phyloP scores from a whole-genome alignment of 2,113 vertebrate genomes.

The Takifugu flavidus region DNA sequence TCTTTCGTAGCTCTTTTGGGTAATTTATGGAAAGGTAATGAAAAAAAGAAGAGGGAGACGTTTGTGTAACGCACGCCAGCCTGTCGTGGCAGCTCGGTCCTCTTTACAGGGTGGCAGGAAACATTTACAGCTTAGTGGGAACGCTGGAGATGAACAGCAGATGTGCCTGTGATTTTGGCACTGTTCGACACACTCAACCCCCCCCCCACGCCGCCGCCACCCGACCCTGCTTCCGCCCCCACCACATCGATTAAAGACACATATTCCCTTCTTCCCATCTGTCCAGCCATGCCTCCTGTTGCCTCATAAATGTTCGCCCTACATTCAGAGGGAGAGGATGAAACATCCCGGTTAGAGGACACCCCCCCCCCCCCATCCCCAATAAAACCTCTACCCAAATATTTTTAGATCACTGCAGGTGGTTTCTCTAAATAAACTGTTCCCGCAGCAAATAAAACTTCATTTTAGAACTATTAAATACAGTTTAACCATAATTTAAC shows the following conservation, averaged over 20 bases:
- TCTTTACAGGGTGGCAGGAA: conserved; percentile 45
- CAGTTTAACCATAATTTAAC: too few species aligned
- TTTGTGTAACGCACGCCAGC: conserved; percentile 26
- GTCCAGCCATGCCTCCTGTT: conserved; percentile 32
- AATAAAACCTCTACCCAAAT: conserved; percentile 15
- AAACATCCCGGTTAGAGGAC: conserved; percentile 13
- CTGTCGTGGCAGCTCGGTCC: conserved; percentile 24
- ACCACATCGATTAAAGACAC: conserved; percentile 38
- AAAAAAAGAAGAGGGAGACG: conserved; percentile 16
- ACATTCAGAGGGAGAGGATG: conserved; percentile 27
- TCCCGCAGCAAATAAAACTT: too few species aligned
- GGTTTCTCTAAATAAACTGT: too few species aligned
- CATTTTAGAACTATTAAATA: too few species aligned
- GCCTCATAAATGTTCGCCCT: conserved; percentile 33
- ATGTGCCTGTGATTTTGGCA: conserved; percentile 59
- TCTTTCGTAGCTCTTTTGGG: conserved; percentile 10
- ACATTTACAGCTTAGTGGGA: conserved; percentile 57
- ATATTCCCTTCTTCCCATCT: conserved; percentile 38
- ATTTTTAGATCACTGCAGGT: conserved; percentile 40
- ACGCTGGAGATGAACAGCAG: conserved; percentile 59
- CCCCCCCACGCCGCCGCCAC: conserved; percentile 20
- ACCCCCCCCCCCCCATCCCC: conserved; percentile 12
- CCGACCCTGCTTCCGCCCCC: conserved; percentile 17
- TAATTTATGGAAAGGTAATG: conserved; percentile 30
- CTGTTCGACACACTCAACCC: conserved; percentile 41